phyloP scores from a whole-genome alignment of 2,888 invertebrate species.

The Dicyrtomina minuta region DNA sequence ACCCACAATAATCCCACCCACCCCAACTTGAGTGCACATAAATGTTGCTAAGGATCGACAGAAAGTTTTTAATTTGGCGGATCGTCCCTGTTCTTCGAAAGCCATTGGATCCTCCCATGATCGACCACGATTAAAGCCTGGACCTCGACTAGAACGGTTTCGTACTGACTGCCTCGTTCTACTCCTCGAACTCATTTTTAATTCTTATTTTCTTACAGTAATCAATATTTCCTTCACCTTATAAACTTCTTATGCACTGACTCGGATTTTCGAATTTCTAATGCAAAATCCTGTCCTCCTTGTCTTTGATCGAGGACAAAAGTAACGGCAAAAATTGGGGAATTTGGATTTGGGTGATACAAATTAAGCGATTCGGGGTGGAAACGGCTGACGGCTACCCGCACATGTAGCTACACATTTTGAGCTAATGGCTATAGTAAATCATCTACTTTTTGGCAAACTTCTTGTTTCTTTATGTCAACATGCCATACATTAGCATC shows the following conservation, averaged over 20 bases:
- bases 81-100: conserved; percentile 64
- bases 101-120: conserved; percentile 44
- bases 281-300: too few species aligned
- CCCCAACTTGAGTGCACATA: conserved; percentile 86
- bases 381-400: neutral
- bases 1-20: conserved; percentile 81
- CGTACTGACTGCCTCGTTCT: conserved; percentile 44
- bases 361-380: too few species aligned
- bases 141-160: conserved; percentile 32
- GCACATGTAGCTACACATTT: neutral
- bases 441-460: conserved; percentile 33
- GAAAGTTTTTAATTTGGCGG: conserved; percentile 79
- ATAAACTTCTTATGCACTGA: neutral
- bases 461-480: conserved; percentile 33
- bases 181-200: conserved; percentile 45
- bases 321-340: too few species aligned
- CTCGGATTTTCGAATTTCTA: neutral
- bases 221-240: neutral
- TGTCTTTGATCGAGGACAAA: neutral
- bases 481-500: conserved; percentile 38
- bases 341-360: too few species aligned
- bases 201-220: too few species aligned
- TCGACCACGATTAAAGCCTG: conserved; percentile 34
- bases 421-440: neutral
- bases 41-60: conserved; percentile 82